phyloP scores from a whole-genome alignment of 2,888 invertebrate species.

The Oscheius onirici region DNA sequence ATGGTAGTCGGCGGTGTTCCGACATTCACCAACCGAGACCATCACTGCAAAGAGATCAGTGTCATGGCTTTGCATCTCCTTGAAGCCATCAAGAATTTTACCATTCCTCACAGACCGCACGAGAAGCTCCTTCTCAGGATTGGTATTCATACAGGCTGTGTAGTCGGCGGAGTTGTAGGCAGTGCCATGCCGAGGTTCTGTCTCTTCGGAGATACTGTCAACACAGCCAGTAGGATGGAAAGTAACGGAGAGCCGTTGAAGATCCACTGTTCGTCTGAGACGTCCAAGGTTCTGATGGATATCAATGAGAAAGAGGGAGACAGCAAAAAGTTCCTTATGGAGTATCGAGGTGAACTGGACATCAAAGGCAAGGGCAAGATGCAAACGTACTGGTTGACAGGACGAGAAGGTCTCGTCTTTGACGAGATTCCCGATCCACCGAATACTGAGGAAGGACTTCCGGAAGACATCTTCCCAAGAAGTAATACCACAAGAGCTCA shows the following conservation, averaged over 20 bases:
- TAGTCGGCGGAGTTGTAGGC: slow-evolving; percentile 74
- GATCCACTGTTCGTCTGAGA: slow-evolving; percentile 68
- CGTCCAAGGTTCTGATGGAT: slow-evolving; percentile 50
- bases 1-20: slow-evolving; percentile 73
- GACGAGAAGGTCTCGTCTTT: slow-evolving; percentile 59
- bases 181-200: slow-evolving; percentile 73
- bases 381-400: slow-evolving; percentile 70
- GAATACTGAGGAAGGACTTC: slow-evolving; percentile 36
- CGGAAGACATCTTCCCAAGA: slow-evolving; percentile 63
- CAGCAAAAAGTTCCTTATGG: slow-evolving; percentile 59
- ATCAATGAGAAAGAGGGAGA: slow-evolving; percentile 4
- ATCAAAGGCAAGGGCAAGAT: slow-evolving; percentile 70
- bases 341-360: slow-evolving; percentile 63
- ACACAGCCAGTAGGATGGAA: slow-evolving; percentile 74
- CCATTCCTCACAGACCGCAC: slow-evolving; percentile 66
- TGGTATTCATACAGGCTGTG: slow-evolving; percentile 72
- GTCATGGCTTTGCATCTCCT: slow-evolving; percentile 71
- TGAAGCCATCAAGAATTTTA: slow-evolving; percentile 63
- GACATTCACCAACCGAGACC: slow-evolving; percentile 58
- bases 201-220: slow-evolving; percentile 73
- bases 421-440: slow-evolving; percentile 28
- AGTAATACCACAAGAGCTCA: neutral
- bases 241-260: slow-evolving; percentile 82
- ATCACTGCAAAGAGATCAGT: slow-evolving; percentile 70
- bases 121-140: slow-evolving; percentile 68